phyloP scores from a whole-genome alignment of 2,113 vertebrate species.

The Junco hyemalis region DNA sequence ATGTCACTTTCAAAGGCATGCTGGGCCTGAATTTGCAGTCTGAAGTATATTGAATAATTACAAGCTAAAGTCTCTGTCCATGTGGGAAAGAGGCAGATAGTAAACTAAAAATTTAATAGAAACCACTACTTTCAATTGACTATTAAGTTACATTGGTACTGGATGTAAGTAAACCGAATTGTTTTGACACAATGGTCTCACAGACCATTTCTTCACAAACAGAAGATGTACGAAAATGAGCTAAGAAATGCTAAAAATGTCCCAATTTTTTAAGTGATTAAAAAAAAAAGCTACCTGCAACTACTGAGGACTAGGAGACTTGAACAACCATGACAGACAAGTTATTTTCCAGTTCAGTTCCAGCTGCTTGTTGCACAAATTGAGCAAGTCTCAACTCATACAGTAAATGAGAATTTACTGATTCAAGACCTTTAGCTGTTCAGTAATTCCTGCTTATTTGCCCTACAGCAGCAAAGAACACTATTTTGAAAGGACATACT shows the following conservation, averaged over 20 bases:
- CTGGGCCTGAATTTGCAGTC: background rate
- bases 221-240: background rate
- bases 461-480: background rate
- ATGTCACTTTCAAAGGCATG: background rate
- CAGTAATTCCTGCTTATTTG: background rate
- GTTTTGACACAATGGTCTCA: background rate
- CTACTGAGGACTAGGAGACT: background rate
- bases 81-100: background rate
- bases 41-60: background rate
- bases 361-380: background rate
- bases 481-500: background rate
- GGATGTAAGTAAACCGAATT: background rate
- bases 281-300: background rate
- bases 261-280: background rate
- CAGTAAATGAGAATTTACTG: background rate
- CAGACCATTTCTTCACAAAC: background rate
- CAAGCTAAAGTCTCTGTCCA: background rate
- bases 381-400: background rate
- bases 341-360: background rate
- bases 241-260: background rate
- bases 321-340: background rate
- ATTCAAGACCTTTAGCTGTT: background rate
- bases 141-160: background rate
- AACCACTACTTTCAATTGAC: background rate
- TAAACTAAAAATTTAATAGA: background rate